These are phyloP conservation scores for Leptothorax acervorum DNA, from an alignment of 2,888 invertebrate genomes.

Conservation along the genomic window DNA sequence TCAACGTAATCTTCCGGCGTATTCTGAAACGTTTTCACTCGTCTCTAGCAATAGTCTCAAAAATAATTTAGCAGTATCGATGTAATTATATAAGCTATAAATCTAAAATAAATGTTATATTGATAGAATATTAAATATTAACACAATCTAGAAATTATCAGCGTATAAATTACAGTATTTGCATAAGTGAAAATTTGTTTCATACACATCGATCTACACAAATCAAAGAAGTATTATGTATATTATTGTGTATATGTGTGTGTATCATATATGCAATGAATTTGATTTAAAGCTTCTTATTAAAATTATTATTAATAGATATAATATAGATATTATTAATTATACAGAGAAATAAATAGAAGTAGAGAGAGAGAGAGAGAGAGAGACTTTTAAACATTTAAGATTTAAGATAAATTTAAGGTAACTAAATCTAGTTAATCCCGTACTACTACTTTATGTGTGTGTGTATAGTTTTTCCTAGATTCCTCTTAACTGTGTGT, in stretches of 20 bases:
- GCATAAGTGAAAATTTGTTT: not conserved
- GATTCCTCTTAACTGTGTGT: not conserved
- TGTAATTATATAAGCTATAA: conserved; percentile 19
- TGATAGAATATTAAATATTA: conserved; percentile 3
- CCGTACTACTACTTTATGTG: not conserved
- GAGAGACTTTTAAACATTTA: not conserved
- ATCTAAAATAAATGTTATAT: not conserved
- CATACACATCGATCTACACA: not conserved
- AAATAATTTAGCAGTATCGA: not conserved
- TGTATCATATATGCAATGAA: not conserved
- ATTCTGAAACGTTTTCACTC: conserved; percentile 21
- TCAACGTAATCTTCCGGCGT: conserved; percentile 32
- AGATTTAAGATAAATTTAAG: not conserved
- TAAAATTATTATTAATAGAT: not conserved
- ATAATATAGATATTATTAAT: no score
- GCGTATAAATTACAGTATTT: not conserved
- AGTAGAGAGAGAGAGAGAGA: not conserved
- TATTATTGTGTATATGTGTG: not conserved
- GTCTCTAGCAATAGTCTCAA: conserved; percentile 1
- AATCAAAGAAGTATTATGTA: not conserved
- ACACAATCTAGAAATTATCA: not conserved
- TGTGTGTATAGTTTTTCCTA: conserved; percentile 29
- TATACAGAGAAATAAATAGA: not conserved
- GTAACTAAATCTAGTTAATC: conserved; percentile 2
- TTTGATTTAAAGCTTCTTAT: not conserved